phyloP scores from a whole-genome alignment of 2,113 vertebrate genomes.

The Cepphus grylle region DNA sequence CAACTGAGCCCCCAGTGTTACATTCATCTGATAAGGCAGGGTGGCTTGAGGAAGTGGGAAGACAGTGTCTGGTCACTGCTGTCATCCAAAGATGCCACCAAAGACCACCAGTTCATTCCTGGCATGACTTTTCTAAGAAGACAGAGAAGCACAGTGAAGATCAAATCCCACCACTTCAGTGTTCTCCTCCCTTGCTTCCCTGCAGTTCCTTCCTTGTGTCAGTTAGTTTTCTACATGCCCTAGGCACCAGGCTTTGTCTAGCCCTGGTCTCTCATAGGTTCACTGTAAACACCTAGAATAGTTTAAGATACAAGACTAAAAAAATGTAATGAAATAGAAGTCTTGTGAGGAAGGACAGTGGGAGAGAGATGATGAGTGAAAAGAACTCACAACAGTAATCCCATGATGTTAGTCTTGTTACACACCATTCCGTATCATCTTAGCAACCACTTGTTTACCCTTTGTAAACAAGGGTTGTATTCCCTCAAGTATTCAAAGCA shows the following conservation, averaged over 20 bases:
- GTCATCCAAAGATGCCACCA: background rate
- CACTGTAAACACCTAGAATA: background rate
- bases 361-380: background rate
- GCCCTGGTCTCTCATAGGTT: background rate
- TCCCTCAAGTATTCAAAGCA: conserved; percentile 21
- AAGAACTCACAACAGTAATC: conserved; percentile 9
- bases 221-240: background rate
- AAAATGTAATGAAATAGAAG: background rate
- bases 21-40: background rate
- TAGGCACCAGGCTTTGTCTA: background rate
- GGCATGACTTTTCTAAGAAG: background rate
- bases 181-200: background rate
- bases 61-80: background rate
- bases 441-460: conserved; percentile 1
- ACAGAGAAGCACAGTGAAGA: background rate
- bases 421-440: conserved; percentile 17
- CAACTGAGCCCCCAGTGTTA: background rate
- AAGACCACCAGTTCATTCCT: background rate
- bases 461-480: background rate
- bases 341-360: background rate
- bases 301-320: background rate
- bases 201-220: background rate
- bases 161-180: background rate
- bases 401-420: conserved; percentile 57
- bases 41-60: background rate